A percentile compares a stretch with the other conserved stretches of the same genome.
Conservation (phyloP, 2,797 vertebrate species). For the Acanthiza pusilla region DNA sequence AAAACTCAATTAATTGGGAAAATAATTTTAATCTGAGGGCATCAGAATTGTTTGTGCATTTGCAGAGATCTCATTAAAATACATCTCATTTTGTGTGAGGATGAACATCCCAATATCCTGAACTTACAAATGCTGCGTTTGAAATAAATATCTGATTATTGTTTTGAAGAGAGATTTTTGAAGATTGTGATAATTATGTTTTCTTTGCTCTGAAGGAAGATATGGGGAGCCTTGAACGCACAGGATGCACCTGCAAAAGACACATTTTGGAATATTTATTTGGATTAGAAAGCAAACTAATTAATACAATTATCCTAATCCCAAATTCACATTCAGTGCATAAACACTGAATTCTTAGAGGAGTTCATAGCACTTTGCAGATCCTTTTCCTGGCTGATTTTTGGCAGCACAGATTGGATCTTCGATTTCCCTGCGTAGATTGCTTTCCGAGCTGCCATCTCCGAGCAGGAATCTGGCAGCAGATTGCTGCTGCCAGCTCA, state of each 20-base stretch:
- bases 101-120: not conserved
- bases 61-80: not conserved
- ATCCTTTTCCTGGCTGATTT: not conserved
- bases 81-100: not conserved
- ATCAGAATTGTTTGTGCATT: not conserved
- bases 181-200: not conserved
- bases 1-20: not conserved
- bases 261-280: not conserved
- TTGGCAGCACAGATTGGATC: not conserved
- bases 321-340: not conserved
- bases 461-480: not conserved
- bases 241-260: not conserved
- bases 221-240: not conserved
- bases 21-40: not conserved
- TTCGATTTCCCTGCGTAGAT: not conserved
- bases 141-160: not conserved
- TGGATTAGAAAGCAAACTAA: not conserved
- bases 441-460: not conserved
- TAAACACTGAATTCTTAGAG: not conserved
- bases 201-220: not conserved
- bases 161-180: not conserved
- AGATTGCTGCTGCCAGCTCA: constrained; percentile 43
- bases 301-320: not conserved
- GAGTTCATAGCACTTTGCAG: not conserved
- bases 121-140: not conserved